Conservation (phyloP, 1,140 invertebrate species). For the Asbolus verrucosus region DNA sequence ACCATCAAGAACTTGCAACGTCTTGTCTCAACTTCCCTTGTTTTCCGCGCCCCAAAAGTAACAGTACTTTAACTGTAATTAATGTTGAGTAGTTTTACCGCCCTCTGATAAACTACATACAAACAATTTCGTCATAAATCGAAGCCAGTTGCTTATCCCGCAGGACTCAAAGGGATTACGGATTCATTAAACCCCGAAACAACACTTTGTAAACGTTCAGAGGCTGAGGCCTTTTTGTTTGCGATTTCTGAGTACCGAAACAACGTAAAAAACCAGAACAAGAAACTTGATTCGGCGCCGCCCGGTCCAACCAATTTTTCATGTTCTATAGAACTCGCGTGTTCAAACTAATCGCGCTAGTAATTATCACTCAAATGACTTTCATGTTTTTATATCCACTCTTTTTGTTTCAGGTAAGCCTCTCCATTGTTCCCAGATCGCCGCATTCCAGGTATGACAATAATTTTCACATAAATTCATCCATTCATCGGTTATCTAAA, state of each 20-base stretch:
- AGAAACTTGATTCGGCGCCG: too few species aligned
- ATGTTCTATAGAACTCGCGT: too few species aligned
- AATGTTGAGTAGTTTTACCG: slow-evolving; percentile 27
- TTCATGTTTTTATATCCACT: too few species aligned
- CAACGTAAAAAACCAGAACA: too few species aligned
- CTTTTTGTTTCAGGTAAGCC: slow-evolving; percentile 34
- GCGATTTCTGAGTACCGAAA: too few species aligned
- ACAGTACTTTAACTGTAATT: slow-evolving; percentile 35
- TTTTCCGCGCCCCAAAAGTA: slow-evolving; percentile 25
- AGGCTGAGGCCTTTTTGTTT: too few species aligned
- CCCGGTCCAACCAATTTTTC: too few species aligned
- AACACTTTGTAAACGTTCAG: too few species aligned
- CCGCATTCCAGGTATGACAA: slow-evolving; percentile 20
- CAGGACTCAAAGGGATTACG: background rate
- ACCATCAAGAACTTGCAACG: slow-evolving; percentile 7
- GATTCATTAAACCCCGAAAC: background rate
- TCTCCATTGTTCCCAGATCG: slow-evolving; percentile 6
- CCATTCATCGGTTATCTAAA: slow-evolving; percentile 29
- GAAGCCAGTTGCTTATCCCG: background rate
- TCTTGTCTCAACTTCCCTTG: slow-evolving; percentile 14
- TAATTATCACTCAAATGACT: too few species aligned
- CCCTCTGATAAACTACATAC: slow-evolving; percentile 6
- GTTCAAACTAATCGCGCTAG: too few species aligned
- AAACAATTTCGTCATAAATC: slow-evolving; percentile 22
- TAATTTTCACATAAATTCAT: slow-evolving; percentile 25